Evolutionary conservation across 2,797 vertebrate species (phyloP).

Genomic region (Sebastes jordani): DNA sequence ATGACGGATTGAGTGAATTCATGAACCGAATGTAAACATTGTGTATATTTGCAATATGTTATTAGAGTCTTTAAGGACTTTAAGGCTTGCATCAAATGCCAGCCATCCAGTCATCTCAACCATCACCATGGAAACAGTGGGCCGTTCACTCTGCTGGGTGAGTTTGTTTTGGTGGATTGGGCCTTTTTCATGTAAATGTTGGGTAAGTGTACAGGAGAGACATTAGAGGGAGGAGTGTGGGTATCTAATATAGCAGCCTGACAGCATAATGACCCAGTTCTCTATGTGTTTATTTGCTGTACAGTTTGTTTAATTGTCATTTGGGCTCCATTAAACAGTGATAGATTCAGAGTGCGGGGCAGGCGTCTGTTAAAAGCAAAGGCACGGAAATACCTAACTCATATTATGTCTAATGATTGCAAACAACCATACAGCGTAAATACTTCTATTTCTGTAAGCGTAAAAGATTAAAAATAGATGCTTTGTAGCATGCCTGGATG

Average conservation of each 20-base stretch:
- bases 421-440: conserved; percentile 44
- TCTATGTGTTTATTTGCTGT: conserved; percentile 38
- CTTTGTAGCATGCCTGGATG: conserved; percentile 41
- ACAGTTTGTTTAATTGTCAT: conserved; percentile 45
- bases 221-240: neutral
- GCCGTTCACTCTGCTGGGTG: conserved; percentile 23
- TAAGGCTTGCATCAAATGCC: conserved; percentile 40
- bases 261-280: conserved; percentile 31
- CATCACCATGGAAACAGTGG: conserved; percentile 79
- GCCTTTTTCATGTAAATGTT: conserved; percentile 47
- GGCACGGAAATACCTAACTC: conserved; percentile 66
- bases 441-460: conserved; percentile 17
- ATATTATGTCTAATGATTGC: conserved; percentile 49
- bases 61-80: conserved; percentile 20
- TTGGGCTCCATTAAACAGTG: conserved; percentile 18
- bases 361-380: conserved; percentile 64
- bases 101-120: conserved; percentile 52
- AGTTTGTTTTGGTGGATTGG: conserved; percentile 45
- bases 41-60: neutral
- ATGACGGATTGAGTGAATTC: neutral
- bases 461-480: conserved; percentile 45
- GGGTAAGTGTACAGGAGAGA: conserved; percentile 22
- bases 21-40: neutral
- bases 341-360: conserved; percentile 31
- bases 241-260: conserved; percentile 15